phyloP scores from a whole-genome alignment of 2,797 vertebrate species.

The Triplophysa yarkandensis region DNA sequence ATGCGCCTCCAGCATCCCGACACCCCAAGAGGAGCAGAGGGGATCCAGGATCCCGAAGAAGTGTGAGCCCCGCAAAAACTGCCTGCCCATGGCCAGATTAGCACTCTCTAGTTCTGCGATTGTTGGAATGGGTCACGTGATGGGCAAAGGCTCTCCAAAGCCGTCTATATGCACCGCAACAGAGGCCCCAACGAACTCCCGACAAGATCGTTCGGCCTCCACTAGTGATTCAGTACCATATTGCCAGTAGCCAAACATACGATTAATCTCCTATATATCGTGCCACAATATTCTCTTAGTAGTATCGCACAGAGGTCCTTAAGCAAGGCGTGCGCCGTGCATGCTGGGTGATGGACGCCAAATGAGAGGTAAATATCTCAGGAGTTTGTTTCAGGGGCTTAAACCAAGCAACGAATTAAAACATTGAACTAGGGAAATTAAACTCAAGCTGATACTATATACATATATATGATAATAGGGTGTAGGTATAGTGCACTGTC shows the following conservation, averaged over 20 bases:
- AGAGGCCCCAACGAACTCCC: constrained; percentile 26
- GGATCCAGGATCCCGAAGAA: constrained; percentile 78
- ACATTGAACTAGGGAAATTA: constrained; percentile 27
- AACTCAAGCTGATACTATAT: constrained; percentile 12
- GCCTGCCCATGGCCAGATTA: constrained; percentile 27
- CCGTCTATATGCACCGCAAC: constrained; percentile 25
- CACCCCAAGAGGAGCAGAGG: constrained; percentile 73
- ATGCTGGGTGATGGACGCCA: constrained; percentile 54
- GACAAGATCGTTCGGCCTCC: constrained; percentile 16
- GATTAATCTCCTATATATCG: constrained; percentile 40
- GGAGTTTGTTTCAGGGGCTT: constrained; percentile 71
- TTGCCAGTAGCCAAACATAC: constrained; percentile 46
- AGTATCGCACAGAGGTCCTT: constrained; percentile 27
- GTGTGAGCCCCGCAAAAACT: constrained; percentile 70
- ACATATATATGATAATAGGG: constrained; percentile 23
- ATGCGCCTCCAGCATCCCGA: constrained; percentile 78
- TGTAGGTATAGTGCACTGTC: constrained; percentile 50
- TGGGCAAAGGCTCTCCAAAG: constrained; percentile 14
- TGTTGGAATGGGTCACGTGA: constrained; percentile 19
- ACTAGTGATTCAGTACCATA: constrained; percentile 45
- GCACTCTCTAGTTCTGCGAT: constrained; percentile 33
- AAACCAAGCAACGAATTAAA: constrained; percentile 72
- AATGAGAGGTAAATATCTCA: constrained; percentile 70
- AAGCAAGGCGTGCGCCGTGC: constrained; percentile 53
- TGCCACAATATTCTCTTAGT: constrained; percentile 40